phyloP scores from a whole-genome alignment of 2,797 vertebrate genomes.

The Sebastes hubbsi region DNA sequence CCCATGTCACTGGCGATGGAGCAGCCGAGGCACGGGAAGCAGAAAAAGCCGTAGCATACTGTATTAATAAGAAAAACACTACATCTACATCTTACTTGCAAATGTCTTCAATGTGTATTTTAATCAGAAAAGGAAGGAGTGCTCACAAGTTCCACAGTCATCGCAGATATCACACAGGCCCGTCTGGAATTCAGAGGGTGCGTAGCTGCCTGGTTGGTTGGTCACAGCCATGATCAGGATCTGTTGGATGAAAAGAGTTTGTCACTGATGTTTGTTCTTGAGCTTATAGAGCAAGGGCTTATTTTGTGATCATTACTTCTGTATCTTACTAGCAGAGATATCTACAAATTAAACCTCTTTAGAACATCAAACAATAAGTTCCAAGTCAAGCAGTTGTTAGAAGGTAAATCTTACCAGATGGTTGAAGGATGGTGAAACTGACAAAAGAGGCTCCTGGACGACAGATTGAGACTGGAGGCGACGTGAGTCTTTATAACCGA shows the following conservation, averaged over 20 bases:
- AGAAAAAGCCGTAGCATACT: slow-evolving; percentile 81
- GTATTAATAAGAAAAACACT: not conserved
- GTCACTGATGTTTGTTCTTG: not conserved
- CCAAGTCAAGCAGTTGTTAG: not conserved
- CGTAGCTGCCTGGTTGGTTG: slow-evolving; percentile 66
- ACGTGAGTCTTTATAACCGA: not conserved
- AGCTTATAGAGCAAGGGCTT: not conserved
- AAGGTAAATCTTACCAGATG: slow-evolving; percentile 53
- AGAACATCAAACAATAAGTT: not conserved
- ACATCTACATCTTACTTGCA: not conserved
- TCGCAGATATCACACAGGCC: slow-evolving; percentile 74
- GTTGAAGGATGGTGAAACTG: not conserved
- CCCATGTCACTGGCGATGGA: slow-evolving; percentile 83
- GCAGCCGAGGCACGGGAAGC: slow-evolving; percentile 71
- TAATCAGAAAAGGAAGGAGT: not conserved
- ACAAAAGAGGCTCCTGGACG: not conserved
- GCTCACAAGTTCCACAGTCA: slow-evolving; percentile 84
- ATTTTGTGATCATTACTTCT: not conserved
- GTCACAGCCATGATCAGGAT: slow-evolving; percentile 71
- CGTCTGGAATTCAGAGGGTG: slow-evolving; percentile 78
- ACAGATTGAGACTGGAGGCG: not conserved
- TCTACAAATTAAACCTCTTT: not conserved
- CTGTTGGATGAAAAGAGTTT: slow-evolving; percentile 6
- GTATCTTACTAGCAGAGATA: not conserved
- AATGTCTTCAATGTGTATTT: not conserved